These are phyloP conservation scores for Nycticebus coucang DNA, from an alignment of 2,113 vertebrate genomes.

Conservation along the genomic window DNA sequence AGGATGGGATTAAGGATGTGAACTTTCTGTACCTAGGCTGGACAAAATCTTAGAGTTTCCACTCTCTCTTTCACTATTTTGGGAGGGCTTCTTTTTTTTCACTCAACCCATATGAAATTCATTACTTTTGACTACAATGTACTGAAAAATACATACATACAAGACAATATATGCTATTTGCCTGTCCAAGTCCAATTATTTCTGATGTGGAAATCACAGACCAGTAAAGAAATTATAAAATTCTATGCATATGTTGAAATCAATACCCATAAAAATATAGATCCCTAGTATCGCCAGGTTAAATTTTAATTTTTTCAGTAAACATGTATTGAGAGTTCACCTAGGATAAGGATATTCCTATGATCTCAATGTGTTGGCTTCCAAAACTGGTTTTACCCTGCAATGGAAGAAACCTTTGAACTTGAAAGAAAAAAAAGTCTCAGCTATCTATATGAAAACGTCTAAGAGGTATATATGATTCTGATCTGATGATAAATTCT, in stretches of 20 bases:
- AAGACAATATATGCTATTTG: not conserved
- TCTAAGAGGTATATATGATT: not conserved
- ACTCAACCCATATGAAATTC: not conserved
- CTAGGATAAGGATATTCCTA: not conserved
- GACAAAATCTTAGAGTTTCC: not conserved
- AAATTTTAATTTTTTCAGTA: not conserved
- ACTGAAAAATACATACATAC: not conserved
- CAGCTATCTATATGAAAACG: not conserved
- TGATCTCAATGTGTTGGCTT: not conserved
- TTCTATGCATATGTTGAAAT: not conserved
- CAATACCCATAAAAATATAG: not conserved
- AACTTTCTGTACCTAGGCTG: not conserved
- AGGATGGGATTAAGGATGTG: not conserved
- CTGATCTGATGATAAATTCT: not conserved
- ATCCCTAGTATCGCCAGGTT: not conserved
- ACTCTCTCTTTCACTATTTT: slow-evolving; percentile 8
- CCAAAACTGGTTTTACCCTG: not conserved
- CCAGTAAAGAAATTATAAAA: not conserved
- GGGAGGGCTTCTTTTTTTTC: not conserved
- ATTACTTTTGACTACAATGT: not conserved
- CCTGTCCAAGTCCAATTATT: not conserved
- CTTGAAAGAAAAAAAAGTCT: not conserved
- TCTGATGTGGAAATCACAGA: slow-evolving; percentile 29
- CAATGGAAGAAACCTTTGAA: not conserved
- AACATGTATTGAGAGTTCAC: not conserved